Percentiles rank a stretch among this genome's conserved stretches.
Conservation (phyloP, 2,113 vertebrate species). For the Phoxinus phoxinus region DNA sequence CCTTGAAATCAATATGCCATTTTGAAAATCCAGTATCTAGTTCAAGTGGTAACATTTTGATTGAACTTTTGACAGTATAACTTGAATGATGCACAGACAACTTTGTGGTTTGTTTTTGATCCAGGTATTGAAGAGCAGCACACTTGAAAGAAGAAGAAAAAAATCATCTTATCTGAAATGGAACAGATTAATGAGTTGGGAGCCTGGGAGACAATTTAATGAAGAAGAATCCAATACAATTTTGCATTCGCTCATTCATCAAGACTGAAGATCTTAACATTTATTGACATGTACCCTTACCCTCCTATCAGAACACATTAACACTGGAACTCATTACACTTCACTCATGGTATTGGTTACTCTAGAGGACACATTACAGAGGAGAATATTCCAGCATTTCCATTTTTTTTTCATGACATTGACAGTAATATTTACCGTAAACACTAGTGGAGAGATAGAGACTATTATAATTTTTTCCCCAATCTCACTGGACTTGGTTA, state of each 20-base stretch:
- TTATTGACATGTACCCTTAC: conserved; percentile 46
- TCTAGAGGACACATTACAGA: conserved; percentile 30
- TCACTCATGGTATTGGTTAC: conserved; percentile 6
- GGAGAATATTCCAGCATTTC: conserved; percentile 16
- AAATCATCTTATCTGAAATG: conserved; percentile 52
- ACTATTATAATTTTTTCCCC: neutral
- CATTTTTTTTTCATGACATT: neutral
- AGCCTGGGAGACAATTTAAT: conserved; percentile 49
- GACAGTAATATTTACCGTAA: conserved; percentile 11
- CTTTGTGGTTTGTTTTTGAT: neutral
- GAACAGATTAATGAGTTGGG: conserved; percentile 59
- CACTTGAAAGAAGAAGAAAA: conserved; percentile 32
- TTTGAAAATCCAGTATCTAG: neutral
- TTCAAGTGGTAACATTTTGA: neutral
- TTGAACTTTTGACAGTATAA: neutral
- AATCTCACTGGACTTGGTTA: conserved; percentile 10
- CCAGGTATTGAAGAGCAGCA: neutral
- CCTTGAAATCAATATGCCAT: neutral
- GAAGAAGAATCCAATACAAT: conserved; percentile 56
- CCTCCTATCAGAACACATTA: conserved; percentile 50
- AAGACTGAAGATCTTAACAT: conserved; percentile 45
- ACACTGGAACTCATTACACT: conserved; percentile 36
- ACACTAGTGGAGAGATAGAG: neutral
- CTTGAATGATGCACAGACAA: neutral
- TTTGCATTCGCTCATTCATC: conserved; percentile 58